phyloP scores from a whole-genome alignment of 1,140 invertebrate genomes.

The Pteromalus puparum region DNA sequence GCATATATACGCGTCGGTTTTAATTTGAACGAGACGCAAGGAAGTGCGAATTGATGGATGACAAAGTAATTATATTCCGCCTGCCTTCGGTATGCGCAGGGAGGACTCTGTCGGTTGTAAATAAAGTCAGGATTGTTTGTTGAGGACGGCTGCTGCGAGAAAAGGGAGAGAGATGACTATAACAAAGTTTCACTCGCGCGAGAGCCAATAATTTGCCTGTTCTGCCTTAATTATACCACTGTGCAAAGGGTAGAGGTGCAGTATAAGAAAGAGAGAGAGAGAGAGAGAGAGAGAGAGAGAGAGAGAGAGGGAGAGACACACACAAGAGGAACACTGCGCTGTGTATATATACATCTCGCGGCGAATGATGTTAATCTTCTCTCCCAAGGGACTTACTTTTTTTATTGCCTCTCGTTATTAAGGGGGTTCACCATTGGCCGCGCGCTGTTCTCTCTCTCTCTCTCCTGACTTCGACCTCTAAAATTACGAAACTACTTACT shows the following conservation, averaged over 20 bases:
- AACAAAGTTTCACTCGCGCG: background rate
- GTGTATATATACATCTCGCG: background rate
- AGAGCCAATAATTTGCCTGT: background rate
- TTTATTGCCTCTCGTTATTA: background rate
- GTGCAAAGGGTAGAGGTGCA: background rate
- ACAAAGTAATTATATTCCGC: constrained; percentile 28
- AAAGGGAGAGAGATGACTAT: background rate
- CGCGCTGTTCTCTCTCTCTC: background rate
- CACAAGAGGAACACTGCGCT: background rate
- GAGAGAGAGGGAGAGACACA: no score
- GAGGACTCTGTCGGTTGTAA: background rate
- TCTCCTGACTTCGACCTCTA: background rate
- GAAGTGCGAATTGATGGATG: constrained; percentile 48
- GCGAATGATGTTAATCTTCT: constrained; percentile 29
- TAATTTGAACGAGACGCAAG: constrained; percentile 1
- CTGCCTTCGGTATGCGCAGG: background rate
- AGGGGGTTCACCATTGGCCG: background rate
- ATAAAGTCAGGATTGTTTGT: constrained; percentile 1
- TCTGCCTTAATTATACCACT: background rate
- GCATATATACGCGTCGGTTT: constrained; percentile 21
- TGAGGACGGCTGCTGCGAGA: background rate
- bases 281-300: background rate
- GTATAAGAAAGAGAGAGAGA: background rate
- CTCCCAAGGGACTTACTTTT: background rate
- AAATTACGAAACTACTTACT: constrained; percentile 34